phyloP scores from a whole-genome alignment of 2,888 invertebrate species.

The Idaea straminata region DNA sequence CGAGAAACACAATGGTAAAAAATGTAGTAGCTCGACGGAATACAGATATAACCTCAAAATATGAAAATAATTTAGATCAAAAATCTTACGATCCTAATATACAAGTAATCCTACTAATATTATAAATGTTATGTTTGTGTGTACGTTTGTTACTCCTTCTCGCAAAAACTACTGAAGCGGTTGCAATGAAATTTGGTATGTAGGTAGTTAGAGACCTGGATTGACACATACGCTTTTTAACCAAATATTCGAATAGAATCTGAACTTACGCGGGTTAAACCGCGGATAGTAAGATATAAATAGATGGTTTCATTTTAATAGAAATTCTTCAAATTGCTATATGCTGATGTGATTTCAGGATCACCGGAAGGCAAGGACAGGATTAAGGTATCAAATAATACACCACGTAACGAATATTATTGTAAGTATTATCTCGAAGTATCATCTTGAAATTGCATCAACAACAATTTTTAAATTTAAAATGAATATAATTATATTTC shows the following conservation, averaged over 20 bases:
- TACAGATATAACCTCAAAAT: neutral
- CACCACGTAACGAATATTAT: slow-evolving; percentile 73
- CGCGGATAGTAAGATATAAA: slow-evolving; percentile 6
- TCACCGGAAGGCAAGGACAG: slow-evolving; percentile 62
- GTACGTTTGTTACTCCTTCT: no score
- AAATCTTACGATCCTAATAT: no score
- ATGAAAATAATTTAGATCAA: no score
- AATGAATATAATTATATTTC: neutral
- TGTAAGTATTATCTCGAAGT: slow-evolving; percentile 62
- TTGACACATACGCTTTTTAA: no score
- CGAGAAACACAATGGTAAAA: slow-evolving; percentile 63
- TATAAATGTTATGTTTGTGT: no score
- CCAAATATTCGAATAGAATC: no score
- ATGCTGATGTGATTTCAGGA: slow-evolving; percentile 38
- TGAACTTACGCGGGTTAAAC: no score
- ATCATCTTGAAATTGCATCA: neutral
- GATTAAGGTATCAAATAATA: slow-evolving; percentile 61
- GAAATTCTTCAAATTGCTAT: no score
- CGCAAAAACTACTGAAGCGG: no score
- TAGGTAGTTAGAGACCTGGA: no score
- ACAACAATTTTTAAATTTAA: neutral
- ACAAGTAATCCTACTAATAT: no score
- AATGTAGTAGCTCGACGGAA: neutral
- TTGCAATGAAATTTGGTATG: no score
- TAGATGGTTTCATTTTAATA: slow-evolving; percentile 19